These are phyloP conservation scores for Tetramorium parvispinum DNA, from an alignment of 1,140 invertebrate species.

Conservation along the genomic window DNA sequence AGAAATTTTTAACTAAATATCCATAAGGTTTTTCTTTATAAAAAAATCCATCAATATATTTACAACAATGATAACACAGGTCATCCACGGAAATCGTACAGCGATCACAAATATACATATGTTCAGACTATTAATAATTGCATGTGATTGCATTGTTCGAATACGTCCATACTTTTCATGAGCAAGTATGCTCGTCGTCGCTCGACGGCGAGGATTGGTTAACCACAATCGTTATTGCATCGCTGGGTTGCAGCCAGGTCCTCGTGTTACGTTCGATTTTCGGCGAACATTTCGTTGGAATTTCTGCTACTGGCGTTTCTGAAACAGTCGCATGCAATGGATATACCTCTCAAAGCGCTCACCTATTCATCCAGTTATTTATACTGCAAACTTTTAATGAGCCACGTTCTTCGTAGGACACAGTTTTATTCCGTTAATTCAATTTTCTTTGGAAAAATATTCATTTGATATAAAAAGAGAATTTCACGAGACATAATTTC, in stretches of 20 bases:
- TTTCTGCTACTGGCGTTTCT: constrained; percentile 8
- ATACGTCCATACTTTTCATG: constrained; percentile 2
- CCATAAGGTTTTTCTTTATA: not conserved
- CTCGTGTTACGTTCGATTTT: constrained; percentile 20
- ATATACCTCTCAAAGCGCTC: not conserved
- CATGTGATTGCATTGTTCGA: not conserved
- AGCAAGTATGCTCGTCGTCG: constrained; percentile 13
- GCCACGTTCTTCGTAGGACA: not conserved
- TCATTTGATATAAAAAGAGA: not conserved
- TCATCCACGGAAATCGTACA: not conserved
- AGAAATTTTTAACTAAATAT: not conserved
- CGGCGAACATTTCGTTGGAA: not conserved
- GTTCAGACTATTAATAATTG: constrained; percentile 30
- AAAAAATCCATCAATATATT: constrained; percentile 29
- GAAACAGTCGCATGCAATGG: constrained; percentile 6
- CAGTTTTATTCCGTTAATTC: not conserved
- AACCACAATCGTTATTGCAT: constrained; percentile 33
- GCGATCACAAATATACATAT: constrained; percentile 5
- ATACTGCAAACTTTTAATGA: not conserved
- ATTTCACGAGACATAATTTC: not conserved
- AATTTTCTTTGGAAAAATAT: not conserved
- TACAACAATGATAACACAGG: constrained; percentile 9
- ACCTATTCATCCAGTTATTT: not conserved
- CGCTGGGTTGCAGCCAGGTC: constrained; percentile 16
- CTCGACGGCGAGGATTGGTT: constrained; percentile 28